These are phyloP conservation scores for Entomobrya multifasciata DNA, from an alignment of 2,888 invertebrate species.

Conservation along the genomic window DNA sequence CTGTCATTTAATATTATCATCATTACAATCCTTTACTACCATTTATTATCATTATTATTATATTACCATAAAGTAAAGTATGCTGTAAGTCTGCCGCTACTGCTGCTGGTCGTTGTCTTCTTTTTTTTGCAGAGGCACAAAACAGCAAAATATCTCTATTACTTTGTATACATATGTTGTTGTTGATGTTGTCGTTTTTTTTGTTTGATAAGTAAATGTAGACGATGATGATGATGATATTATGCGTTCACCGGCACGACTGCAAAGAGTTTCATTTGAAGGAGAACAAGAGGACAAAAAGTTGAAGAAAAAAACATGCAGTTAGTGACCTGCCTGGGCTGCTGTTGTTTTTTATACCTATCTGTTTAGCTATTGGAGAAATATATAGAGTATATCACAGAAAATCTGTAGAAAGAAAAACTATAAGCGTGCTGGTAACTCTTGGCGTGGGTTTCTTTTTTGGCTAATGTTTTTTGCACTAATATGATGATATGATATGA, in stretches of 20 bases:
- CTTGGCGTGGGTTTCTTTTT: too few relatives aligned
- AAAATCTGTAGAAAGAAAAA: not conserved
- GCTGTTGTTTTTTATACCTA: conserved; percentile 3
- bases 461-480: too few relatives aligned
- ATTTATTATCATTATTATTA: too few relatives aligned
- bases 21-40: too few relatives aligned
- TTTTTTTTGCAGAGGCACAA: conserved; percentile 6
- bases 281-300: conserved; percentile 68
- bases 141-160: not conserved
- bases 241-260: not conserved
- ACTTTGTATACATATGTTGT: not conserved
- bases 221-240: conserved; percentile 17
- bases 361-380: not conserved
- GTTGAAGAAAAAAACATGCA: conserved; percentile 57
- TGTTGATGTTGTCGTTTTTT: conserved; percentile 8
- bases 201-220: not conserved
- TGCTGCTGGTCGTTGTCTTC: conserved; percentile 4
- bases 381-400: not conserved
- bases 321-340: conserved; percentile 64
- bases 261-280: conserved; percentile 48
- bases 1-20: not conserved
- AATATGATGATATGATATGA: too few relatives aligned
- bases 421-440: not conserved
- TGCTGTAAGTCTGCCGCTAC: not conserved
- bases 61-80: conserved; percentile 34